Evolutionary conservation across 2,797 vertebrate species (phyloP).

Genomic region (Sciurus vulgaris): DNA sequence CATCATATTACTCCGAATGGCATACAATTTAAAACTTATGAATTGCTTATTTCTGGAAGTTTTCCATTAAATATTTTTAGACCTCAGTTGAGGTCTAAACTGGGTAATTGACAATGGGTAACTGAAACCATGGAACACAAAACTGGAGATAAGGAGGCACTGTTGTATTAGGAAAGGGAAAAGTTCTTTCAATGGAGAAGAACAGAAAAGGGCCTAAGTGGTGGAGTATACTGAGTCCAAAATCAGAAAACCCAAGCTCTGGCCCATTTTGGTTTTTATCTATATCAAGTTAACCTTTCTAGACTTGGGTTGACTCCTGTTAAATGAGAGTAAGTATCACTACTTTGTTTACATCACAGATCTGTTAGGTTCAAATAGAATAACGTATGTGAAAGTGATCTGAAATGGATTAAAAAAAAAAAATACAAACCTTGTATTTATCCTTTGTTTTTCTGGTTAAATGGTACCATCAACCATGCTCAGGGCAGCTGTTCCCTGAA

Average conservation of each 20-base stretch:
- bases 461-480: not conserved
- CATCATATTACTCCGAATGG: not conserved
- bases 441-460: not conserved
- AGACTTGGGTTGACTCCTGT: not conserved
- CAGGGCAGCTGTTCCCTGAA: not conserved
- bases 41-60: not conserved
- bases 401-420: constrained; percentile 28
- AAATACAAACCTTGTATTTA: not conserved
- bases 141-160: not conserved
- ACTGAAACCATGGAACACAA: not conserved
- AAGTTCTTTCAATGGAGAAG: not conserved
- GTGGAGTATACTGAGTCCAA: not conserved
- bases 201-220: not conserved
- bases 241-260: constrained; percentile 53
- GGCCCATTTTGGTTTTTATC: not conserved
- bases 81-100: too few relatives aligned
- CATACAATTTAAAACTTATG: not conserved
- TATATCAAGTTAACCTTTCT: not conserved
- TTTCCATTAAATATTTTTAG: not conserved
- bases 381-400: not conserved
- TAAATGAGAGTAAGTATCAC: not conserved
- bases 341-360: not conserved
- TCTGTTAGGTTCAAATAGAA: not conserved
- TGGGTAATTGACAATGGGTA: too few relatives aligned
- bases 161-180: not conserved